These are phyloP conservation scores for Drosophila picticornis DNA, from an alignment of 2,888 invertebrate genomes.

Conservation along the genomic window DNA sequence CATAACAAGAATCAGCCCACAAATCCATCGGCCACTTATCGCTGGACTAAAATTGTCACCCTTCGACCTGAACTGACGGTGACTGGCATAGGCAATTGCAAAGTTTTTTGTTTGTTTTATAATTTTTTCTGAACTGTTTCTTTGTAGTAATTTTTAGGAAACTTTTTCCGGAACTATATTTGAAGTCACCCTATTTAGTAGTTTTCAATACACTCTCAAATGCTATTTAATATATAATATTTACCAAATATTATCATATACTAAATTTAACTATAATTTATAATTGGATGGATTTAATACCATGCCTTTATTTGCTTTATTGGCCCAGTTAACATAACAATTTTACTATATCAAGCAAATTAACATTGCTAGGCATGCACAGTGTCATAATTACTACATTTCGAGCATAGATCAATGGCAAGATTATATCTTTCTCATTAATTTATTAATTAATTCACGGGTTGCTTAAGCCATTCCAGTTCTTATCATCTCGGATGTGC, in stretches of 20 bases:
- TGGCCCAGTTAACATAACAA: not conserved
- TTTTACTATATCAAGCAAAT: not conserved
- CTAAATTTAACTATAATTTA: not conserved
- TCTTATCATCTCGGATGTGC: not conserved
- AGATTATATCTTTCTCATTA: not conserved
- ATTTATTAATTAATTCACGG: not conserved
- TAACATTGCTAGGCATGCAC: not conserved
- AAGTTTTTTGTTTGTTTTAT: not conserved
- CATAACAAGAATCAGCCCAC: not conserved
- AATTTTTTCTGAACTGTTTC: not conserved
- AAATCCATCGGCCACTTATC: not conserved
- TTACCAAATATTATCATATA: not conserved
- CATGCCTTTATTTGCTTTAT: not conserved
- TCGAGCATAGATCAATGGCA: not conserved
- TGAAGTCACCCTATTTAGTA: not conserved
- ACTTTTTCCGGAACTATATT: not conserved
- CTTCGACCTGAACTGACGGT: not conserved
- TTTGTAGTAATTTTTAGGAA: not conserved
- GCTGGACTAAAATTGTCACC: not conserved
- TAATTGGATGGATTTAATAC: not conserved
- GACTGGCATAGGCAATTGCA: not conserved
- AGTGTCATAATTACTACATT: not conserved
- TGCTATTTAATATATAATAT: not conserved
- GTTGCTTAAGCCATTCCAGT: not conserved
- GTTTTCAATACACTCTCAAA: not conserved